A percentile compares a stretch with the other conserved stretches of the same genome.
These are phyloP conservation scores for Teleogryllus occipitalis DNA, from an alignment of 1,140 invertebrate species.

Conservation along the genomic window DNA sequence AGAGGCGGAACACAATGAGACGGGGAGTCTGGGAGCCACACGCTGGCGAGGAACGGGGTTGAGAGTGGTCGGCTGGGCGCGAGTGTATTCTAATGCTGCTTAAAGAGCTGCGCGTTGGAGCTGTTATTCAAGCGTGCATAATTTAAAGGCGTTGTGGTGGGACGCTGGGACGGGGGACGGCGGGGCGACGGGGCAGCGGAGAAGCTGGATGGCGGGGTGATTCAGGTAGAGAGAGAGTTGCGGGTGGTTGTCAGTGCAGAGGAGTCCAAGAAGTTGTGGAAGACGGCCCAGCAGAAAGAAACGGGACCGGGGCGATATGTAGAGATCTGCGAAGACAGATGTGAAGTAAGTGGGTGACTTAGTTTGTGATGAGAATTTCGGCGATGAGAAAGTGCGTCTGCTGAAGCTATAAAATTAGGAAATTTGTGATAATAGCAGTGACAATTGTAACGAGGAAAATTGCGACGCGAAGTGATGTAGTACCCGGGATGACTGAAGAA, in stretches of 20 bases:
- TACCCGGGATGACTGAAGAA: background rate
- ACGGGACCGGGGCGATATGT: background rate
- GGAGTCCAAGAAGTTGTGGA: background rate
- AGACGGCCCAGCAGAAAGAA: background rate
- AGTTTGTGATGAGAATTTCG: background rate
- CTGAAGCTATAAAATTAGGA: background rate
- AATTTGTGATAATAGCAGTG: background rate
- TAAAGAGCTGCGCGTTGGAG: background rate
- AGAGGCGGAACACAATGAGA: background rate
- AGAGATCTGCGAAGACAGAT: background rate
- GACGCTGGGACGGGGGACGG: no score
- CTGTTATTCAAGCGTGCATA: background rate
- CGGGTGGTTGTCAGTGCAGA: background rate
- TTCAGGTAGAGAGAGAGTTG: background rate
- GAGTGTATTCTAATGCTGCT: background rate
- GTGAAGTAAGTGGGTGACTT: background rate
- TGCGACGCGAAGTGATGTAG: background rate
- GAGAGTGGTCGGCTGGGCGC: no score
- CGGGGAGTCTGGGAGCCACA: background rate
- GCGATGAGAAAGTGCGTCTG: background rate
- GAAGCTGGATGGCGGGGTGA: background rate
- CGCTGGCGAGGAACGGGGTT: no score
- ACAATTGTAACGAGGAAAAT: background rate
- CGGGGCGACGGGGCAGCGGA: no score
- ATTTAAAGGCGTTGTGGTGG: background rate